These are phyloP conservation scores for Ploceus nigricollis DNA, from an alignment of 2,113 vertebrate genomes.

Conservation along the genomic window DNA sequence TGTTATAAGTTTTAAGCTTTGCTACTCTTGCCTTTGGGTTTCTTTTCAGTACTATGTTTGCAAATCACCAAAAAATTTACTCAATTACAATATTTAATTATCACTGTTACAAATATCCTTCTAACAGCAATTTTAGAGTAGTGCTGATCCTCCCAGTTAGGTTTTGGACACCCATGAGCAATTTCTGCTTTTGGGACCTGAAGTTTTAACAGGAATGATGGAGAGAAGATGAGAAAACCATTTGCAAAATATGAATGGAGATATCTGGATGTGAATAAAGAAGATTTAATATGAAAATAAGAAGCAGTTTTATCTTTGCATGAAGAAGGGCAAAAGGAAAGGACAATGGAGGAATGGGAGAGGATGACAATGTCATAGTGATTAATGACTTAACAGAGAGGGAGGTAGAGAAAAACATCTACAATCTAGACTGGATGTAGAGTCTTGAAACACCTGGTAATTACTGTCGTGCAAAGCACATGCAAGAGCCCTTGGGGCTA, in stretches of 20 bases:
- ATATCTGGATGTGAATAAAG: neutral
- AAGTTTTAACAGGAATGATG: neutral
- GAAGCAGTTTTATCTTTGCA: neutral
- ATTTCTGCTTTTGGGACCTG: neutral
- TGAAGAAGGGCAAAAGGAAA: neutral
- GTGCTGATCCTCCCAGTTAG: neutral
- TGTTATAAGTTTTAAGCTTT: neutral
- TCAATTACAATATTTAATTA: neutral
- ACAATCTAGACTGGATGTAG: neutral
- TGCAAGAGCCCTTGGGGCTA: neutral
- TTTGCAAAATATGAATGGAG: neutral
- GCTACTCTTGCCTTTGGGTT: neutral
- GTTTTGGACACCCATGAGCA: neutral
- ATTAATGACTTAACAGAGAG: neutral
- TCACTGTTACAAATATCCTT: neutral
- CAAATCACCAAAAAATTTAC: neutral
- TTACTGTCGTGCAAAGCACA: fast-evolving
- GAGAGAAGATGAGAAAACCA: neutral
- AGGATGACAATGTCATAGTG: neutral
- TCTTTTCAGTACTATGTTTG: neutral
- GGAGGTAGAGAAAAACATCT: neutral
- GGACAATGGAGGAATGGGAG: neutral
- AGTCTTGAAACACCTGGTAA: neutral
- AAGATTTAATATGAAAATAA: neutral
- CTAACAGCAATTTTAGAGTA: neutral